phyloP scores from a whole-genome alignment of 2,797 vertebrate genomes.

The Cephalopachus bancanus region DNA sequence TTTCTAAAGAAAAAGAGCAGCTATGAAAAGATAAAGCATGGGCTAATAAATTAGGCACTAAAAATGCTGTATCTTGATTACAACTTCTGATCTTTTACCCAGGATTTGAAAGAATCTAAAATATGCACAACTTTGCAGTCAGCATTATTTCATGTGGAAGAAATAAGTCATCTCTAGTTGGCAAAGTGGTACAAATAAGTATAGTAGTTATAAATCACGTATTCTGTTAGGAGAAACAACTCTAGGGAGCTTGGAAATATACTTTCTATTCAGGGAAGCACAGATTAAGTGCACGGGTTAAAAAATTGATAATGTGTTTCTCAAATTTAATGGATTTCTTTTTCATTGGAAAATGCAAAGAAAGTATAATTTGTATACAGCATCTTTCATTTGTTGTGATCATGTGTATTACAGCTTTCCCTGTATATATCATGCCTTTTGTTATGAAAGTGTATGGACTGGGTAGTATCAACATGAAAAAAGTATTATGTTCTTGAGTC shows the following conservation, averaged over 20 bases:
- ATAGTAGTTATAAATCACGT: not conserved
- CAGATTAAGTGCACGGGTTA: slow-evolving; percentile 42
- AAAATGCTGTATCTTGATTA: not conserved
- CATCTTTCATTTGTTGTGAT: not conserved
- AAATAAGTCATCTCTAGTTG: slow-evolving; percentile 48
- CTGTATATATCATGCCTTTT: not conserved
- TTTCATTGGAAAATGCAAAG: slow-evolving; percentile 14
- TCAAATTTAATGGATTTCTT: not conserved
- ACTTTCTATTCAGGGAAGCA: not conserved
- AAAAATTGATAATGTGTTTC: not conserved
- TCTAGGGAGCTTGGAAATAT: not conserved
- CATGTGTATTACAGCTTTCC: not conserved
- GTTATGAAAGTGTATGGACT: not conserved
- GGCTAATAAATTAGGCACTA: not conserved
- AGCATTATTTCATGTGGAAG: slow-evolving; percentile 24
- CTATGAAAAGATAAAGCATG: not conserved
- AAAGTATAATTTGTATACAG: not conserved
- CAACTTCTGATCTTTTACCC: not conserved
- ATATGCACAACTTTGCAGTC: slow-evolving; percentile 27
- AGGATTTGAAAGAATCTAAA: slow-evolving; percentile 58
- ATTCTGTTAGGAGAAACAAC: not conserved
- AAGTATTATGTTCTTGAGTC: not conserved
- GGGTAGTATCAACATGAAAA: not conserved
- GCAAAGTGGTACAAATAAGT: slow-evolving; percentile 35
- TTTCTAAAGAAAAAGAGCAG: not conserved